Base-by-base conservation (phyloP, 2,113 vertebrate genomes). In the Capreolus pygargus region DNA sequence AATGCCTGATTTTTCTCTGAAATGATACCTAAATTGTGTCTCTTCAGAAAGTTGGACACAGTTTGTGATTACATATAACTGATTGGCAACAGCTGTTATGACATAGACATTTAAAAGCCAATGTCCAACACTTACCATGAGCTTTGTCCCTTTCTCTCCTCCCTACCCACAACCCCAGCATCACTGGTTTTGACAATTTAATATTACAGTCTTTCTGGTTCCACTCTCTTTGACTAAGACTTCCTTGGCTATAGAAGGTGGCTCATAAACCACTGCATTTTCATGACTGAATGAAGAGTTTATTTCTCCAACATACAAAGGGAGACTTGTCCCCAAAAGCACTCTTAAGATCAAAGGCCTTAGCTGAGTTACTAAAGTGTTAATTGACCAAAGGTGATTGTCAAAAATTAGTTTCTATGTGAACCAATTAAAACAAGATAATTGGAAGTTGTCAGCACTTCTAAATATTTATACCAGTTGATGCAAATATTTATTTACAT, bases 401-500 rank as follows among this genome's bases (percentile, higher is more conserved):
- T 98, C 79, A 93, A 94, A 96, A 97, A 85, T 97, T 91, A 76
- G 86, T 89, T 95, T 97, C 89, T 90, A 8, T 83, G 81, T 95
- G 95, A 96, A 97, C 81, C 91, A 97, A 95, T 98, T 97, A 97
- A 95, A 98, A 95, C 74, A 96, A 97, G 87, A 96, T 98, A 98
- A 98, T 98, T 98, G 92, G 84, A 81, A 97, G 64, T 67, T 98
- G 86, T 98, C 97, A 95, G 91, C 92, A 94, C 95, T 97, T 92
- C 95, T 92, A 96, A 98, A 98, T 97, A 98, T 97, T 98, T 98
- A 96, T 96, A 76, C 89, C 89, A 94, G 57, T 57, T 4, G 84
- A 97, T 96, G 89, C 96, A 98, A 98, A 98, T 97, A 98, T 98
- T 98, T 97, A 97, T 98, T 98, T 98, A 96, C 96, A 79, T 97